Percentiles rank a stretch among this genome's conserved stretches.
Evolutionary conservation across 2,113 vertebrate genomes (phyloP).

Genomic region (Scatophagus argus): DNA sequence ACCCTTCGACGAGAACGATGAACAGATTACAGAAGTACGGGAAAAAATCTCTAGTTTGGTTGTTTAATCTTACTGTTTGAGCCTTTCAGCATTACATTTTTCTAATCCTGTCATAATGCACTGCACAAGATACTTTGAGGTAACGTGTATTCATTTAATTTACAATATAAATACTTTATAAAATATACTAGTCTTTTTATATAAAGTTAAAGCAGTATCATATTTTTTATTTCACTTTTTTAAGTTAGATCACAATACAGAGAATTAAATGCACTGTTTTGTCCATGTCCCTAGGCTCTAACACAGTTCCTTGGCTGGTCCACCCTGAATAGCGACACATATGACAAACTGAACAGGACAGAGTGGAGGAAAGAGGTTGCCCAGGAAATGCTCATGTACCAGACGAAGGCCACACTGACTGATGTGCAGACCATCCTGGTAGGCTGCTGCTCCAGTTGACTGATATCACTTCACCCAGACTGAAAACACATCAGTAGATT

Average conservation of each 20-base stretch:
- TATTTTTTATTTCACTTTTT: too few relatives aligned
- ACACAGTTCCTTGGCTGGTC: slow-evolving; percentile 97
- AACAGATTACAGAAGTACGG: slow-evolving; percentile 91
- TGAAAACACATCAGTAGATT: background rate
- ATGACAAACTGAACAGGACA: slow-evolving; percentile 92
- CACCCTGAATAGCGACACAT: slow-evolving; percentile 92
- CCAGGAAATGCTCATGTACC: slow-evolving; percentile 93
- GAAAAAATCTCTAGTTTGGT: background rate
- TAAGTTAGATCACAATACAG: background rate
- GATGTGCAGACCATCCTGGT: slow-evolving; percentile 92
- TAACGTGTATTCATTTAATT: background rate
- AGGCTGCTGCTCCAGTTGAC: slow-evolving; percentile 53
- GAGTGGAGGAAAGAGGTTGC: slow-evolving; percentile 92
- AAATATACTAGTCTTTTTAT: too few relatives aligned
- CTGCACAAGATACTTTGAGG: background rate
- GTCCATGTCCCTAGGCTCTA: slow-evolving; percentile 84
- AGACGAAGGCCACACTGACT: slow-evolving; percentile 85
- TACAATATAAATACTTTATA: background rate
- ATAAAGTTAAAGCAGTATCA: too few relatives aligned
- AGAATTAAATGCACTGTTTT: background rate
- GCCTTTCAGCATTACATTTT: background rate
- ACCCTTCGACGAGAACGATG: slow-evolving; percentile 93
- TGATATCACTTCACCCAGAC: background rate
- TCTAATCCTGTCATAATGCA: background rate
- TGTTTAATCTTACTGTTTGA: background rate